A percentile compares a stretch with the other conserved stretches of the same genome.
Conservation (phyloP, 1,140 invertebrate genomes). For the Drosophila tani region DNA sequence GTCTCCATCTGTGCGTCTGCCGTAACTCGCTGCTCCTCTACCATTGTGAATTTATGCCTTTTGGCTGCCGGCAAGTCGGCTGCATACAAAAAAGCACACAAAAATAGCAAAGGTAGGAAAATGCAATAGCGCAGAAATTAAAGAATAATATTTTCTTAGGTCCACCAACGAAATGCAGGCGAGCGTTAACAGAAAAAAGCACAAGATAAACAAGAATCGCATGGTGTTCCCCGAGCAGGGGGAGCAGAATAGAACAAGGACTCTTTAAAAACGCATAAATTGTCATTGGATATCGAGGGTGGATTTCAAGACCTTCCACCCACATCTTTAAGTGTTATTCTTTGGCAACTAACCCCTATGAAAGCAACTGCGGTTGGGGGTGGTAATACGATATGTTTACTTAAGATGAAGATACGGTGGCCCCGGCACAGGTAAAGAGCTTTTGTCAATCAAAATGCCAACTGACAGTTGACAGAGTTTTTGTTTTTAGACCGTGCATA, state of each 20-base stretch:
- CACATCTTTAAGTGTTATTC: slow-evolving; percentile 75
- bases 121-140: slow-evolving; percentile 79
- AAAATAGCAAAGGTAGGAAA: slow-evolving; percentile 35
- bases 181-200: slow-evolving; percentile 62
- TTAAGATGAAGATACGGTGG: slow-evolving; percentile 27
- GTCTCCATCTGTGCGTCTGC: slow-evolving; percentile 17
- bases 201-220: slow-evolving; percentile 29
- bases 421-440: slow-evolving; percentile 49
- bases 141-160: slow-evolving; percentile 79
- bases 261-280: slow-evolving; percentile 81
- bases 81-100: slow-evolving; percentile 27
- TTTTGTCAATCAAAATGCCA: slow-evolving; percentile 51
- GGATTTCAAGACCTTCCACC: slow-evolving; percentile 13
- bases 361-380: neutral
- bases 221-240: neutral
- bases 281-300: slow-evolving; percentile 53
- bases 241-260: slow-evolving; percentile 16
- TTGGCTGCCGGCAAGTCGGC: slow-evolving; percentile 49
- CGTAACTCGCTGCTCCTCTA: neutral
- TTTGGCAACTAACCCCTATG: slow-evolving; percentile 62
- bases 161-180: slow-evolving; percentile 66
- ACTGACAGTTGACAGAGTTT: slow-evolving; percentile 77
- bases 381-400: slow-evolving; percentile 74
- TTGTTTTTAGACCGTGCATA: slow-evolving; percentile 59
- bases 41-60: slow-evolving; percentile 78